phyloP scores from a whole-genome alignment of 2,888 invertebrate species.

The Xestoiulus laeticollis region DNA sequence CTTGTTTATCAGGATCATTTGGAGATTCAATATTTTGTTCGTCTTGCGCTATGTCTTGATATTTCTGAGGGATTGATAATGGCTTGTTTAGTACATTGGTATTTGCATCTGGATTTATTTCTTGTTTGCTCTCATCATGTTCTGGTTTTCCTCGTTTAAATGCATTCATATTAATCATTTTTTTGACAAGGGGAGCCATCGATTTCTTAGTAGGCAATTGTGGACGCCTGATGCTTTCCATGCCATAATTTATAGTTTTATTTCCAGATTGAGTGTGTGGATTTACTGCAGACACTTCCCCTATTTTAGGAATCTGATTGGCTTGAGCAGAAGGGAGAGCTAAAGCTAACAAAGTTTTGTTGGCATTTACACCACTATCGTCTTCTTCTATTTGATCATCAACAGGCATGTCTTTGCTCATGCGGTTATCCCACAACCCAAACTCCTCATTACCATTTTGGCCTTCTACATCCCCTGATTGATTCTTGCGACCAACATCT shows the following conservation, averaged over 20 bases:
- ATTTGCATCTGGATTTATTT: background rate
- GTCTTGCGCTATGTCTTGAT: background rate
- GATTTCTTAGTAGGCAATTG: slow-evolving; percentile 31
- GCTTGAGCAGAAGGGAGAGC: slow-evolving; percentile 35
- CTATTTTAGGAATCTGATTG: slow-evolving; percentile 1
- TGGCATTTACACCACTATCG: background rate
- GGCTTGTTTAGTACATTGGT: background rate
- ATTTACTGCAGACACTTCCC: background rate
- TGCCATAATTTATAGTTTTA: background rate
- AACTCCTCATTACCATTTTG: slow-evolving; percentile 29
- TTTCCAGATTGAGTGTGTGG: background rate
- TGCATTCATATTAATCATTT: background rate
- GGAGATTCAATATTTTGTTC: slow-evolving; percentile 8
- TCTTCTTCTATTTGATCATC: background rate
- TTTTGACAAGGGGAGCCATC: background rate
- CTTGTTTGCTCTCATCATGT: background rate
- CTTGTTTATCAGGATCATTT: background rate
- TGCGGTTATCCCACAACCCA: slow-evolving; percentile 4
- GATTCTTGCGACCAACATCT: slow-evolving; percentile 8
- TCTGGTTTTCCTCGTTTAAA: background rate
- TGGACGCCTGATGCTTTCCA: slow-evolving; percentile 11
- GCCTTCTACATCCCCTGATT: background rate
- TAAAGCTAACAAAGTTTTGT: slow-evolving; percentile 21
- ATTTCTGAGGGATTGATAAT: background rate
- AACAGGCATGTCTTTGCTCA: background rate